Percentiles rank a stretch among this genome's conserved stretches.
These are phyloP conservation scores for Euura lappo DNA, from an alignment of 1,140 invertebrate genomes.

Conservation along the genomic window DNA sequence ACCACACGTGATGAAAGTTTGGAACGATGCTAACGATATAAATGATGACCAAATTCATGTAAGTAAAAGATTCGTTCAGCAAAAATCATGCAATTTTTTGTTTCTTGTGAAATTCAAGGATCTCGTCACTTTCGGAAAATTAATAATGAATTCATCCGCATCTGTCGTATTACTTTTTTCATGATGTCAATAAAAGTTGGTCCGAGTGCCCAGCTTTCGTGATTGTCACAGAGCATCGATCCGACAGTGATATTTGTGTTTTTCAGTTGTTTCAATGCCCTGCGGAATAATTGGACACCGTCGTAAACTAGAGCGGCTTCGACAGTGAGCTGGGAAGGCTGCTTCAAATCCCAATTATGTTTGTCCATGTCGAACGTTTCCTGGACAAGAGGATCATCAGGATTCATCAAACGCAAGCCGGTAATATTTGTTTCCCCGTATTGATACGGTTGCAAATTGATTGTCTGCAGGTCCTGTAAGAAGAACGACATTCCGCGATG, in stretches of 20 bases:
- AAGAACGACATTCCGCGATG: background rate
- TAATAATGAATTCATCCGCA: no score
- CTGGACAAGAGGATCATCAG: conserved; percentile 62
- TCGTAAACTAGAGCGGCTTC: conserved; percentile 56
- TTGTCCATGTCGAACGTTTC: conserved; percentile 49
- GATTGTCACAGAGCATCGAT: conserved; percentile 70
- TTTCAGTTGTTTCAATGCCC: conserved; percentile 69
- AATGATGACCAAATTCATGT: no score
- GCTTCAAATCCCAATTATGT: conserved; percentile 35
- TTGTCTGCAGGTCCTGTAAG: conserved; percentile 75
- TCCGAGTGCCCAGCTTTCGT: conserved; percentile 80
- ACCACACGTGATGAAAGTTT: no score
- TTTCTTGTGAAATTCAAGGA: no score
- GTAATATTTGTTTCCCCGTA: conserved; percentile 89
- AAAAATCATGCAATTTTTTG: no score
- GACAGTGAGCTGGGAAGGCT: conserved; percentile 58
- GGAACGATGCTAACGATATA: no score
- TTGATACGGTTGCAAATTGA: conserved; percentile 81
- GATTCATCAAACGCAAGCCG: conserved; percentile 75
- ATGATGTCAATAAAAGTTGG: conserved; percentile 86
- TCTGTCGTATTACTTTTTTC: conserved; percentile 70
- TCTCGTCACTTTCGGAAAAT: no score
- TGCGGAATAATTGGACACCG: conserved; percentile 75
- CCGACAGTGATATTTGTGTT: conserved; percentile 55
- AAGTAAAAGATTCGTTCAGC: no score